A percentile compares a stretch with the other conserved stretches of the same genome.
Evolutionary conservation across 2,888 invertebrate genomes (phyloP).

Genomic region (Agrotis ipsilon): DNA sequence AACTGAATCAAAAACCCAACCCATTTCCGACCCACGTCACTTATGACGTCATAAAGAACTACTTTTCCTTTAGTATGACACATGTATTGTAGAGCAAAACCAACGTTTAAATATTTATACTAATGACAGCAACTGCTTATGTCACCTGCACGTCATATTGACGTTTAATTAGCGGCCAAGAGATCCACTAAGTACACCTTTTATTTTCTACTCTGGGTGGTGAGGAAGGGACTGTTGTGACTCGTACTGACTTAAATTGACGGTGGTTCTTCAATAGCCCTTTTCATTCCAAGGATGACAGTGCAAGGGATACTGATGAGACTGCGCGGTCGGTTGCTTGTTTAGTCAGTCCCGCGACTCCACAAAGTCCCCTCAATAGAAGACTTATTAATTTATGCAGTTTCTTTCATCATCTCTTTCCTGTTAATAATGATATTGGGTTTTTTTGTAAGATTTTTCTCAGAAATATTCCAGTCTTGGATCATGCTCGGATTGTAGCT

Average conservation of each 20-base stretch:
- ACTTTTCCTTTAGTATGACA: slow-evolving; percentile 1
- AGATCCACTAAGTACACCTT: slow-evolving; percentile 1
- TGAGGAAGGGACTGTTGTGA: too few species aligned
- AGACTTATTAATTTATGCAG: not conserved
- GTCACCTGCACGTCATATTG: slow-evolving; percentile 8
- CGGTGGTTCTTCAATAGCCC: too few species aligned
- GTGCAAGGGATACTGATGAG: too few species aligned
- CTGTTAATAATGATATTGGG: not conserved
- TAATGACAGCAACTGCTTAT: slow-evolving; percentile 14
- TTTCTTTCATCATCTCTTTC: not conserved
- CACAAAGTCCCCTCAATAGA: too few species aligned
- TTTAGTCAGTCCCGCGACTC: too few species aligned
- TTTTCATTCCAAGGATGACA: too few species aligned
- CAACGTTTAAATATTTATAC: slow-evolving; percentile 19
- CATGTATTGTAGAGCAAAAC: not conserved
- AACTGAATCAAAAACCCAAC: not conserved
- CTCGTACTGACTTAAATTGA: too few species aligned
- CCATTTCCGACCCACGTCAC: not conserved
- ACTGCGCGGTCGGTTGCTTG: too few species aligned
- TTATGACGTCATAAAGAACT: slow-evolving; percentile 3
- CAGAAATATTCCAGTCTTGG: not conserved
- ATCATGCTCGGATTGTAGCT: not conserved
- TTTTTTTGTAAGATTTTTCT: too few species aligned
- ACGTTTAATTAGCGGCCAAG: slow-evolving; percentile 2
- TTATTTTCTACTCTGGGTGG: too few species aligned